Conservation (phyloP, 1,140 invertebrate species). For the Araneus ventricosus region DNA sequence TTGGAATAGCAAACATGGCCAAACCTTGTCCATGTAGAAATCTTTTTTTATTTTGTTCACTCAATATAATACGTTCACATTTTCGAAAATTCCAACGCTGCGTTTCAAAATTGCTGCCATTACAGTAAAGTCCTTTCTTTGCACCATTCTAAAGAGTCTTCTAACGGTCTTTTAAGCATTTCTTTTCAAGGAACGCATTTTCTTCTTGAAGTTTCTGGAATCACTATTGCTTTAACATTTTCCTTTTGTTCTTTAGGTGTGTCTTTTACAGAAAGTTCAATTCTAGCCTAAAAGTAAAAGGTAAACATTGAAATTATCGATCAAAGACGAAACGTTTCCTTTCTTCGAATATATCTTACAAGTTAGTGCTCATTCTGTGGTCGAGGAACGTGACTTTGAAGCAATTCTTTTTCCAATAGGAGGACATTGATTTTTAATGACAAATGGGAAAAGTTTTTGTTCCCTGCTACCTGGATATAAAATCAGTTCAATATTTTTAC, state of each 20-base stretch:
- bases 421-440: slow-evolving; percentile 38
- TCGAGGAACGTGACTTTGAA: slow-evolving; percentile 37
- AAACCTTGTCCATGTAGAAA: too few species aligned
- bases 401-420: slow-evolving; percentile 19
- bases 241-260: neutral
- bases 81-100: neutral
- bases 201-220: neutral
- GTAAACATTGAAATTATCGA: slow-evolving; percentile 44
- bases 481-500: neutral
- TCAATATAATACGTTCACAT: neutral
- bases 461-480: neutral
- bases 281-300: slow-evolving; percentile 12
- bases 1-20: too few species aligned
- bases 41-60: neutral
- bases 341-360: slow-evolving; percentile 18
- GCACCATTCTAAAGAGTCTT: neutral
- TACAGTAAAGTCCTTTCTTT: slow-evolving; percentile 22
- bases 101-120: neutral
- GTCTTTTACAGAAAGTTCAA: neutral
- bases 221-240: neutral
- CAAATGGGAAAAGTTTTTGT: slow-evolving; percentile 19
- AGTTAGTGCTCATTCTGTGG: neutral
- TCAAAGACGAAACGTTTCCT: neutral
- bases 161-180: neutral
- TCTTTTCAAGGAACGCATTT: neutral